These are phyloP conservation scores for Morpho deidamia DNA, from an alignment of 2,888 invertebrate genomes.

Conservation along the genomic window DNA sequence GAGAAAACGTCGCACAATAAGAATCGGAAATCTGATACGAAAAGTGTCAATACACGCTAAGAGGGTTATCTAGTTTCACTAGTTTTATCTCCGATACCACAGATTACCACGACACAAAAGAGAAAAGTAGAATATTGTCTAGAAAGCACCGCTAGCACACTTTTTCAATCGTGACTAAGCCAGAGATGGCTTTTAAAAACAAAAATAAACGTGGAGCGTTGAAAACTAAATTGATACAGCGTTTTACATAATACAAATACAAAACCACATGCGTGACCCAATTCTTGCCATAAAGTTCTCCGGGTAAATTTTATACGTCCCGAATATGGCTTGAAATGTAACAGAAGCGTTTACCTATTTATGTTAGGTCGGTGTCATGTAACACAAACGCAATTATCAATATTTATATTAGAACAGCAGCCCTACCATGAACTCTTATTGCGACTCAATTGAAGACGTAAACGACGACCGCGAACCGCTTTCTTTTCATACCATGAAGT, in stretches of 20 bases:
- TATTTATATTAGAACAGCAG: no score
- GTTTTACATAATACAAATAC: constrained; percentile 8
- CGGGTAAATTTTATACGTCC: constrained; percentile 14
- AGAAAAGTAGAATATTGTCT: constrained; percentile 4
- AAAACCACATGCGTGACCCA: constrained; percentile 15
- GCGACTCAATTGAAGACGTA: no score
- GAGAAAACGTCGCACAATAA: no score
- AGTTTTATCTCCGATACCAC: neutral
- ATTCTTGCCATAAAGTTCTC: constrained; percentile 15
- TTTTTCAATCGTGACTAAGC: neutral
- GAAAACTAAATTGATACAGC: neutral
- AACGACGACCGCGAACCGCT: no score
- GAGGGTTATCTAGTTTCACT: neutral
- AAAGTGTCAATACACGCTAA: no score
- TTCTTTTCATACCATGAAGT: no score
- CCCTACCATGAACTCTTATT: no score
- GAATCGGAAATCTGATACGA: no score
- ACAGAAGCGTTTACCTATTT: constrained; percentile 1
- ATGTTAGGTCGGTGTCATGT: neutral
- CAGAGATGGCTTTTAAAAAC: neutral
- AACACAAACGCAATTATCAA: neutral
- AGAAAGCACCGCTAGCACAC: neutral
- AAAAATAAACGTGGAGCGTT: neutral
- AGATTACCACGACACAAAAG: constrained; percentile 1
- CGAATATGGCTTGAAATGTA: constrained; percentile 10